Conservation (phyloP, 2,888 invertebrate genomes). For the Fragum sueziense region DNA sequence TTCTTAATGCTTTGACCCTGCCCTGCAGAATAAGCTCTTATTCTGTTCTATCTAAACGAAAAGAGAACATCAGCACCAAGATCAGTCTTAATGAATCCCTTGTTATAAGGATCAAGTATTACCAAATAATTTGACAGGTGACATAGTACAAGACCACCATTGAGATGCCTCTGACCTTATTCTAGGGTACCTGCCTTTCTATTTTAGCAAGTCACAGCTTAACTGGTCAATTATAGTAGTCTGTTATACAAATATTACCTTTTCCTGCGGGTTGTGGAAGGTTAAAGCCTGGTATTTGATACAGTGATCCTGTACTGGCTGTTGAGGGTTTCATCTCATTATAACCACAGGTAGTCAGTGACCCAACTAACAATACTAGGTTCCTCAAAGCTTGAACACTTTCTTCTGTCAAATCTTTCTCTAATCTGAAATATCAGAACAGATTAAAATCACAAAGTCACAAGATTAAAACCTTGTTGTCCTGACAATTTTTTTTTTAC, state of each 20-base stretch:
- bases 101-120: too few relatives aligned
- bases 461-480: too few relatives aligned
- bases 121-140: not conserved
- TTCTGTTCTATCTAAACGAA: too few relatives aligned
- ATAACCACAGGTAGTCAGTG: slow-evolving; percentile 96
- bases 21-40: too few relatives aligned
- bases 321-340: slow-evolving; percentile 86
- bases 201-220: too few relatives aligned
- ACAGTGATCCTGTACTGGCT: slow-evolving; percentile 93
- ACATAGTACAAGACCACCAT: not conserved
- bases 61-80: too few relatives aligned
- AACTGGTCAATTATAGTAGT: too few relatives aligned
- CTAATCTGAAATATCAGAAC: slow-evolving; percentile 90
- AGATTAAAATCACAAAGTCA: too few relatives aligned
- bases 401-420: slow-evolving; percentile 91
- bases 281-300: slow-evolving; percentile 96
- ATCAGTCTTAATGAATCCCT: too few relatives aligned
- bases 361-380: slow-evolving; percentile 95
- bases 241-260: slow-evolving; percentile 83
- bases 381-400: slow-evolving; percentile 91
- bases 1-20: too few relatives aligned
- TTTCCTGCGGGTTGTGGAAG: slow-evolving; percentile 94
- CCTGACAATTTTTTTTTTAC: too few relatives aligned
- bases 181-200: too few relatives aligned
- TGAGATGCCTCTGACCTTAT: not conserved